Evolutionary conservation across 2,113 vertebrate species (phyloP), one percentile per base, ranked within the genome.

Genomic region (Sardina pilchardus): DNA sequence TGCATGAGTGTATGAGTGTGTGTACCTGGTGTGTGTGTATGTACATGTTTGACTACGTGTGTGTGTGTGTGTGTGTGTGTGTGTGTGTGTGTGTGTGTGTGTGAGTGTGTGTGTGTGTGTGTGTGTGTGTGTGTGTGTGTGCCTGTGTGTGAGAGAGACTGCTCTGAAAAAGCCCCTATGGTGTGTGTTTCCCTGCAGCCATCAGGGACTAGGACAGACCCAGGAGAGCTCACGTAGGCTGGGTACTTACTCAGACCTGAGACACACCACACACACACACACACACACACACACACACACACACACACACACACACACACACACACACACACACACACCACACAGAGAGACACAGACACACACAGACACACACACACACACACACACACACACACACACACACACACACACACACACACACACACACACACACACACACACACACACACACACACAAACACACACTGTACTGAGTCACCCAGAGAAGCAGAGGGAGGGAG

Each of bases 401-500:
- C n/a, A 83, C 44, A 34, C 47, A 82, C 81, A 82, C 81, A 82
- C 45, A 44, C 59, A 81, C 53, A 47, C 45, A 67, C 26, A 56
- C 30, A 56, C 26, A 83, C 45, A 36, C 48, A 83, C 82, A 83
- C 82, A 83, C 47, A 45, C 59, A 81, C 53, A 82, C 43, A 82
- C 80, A 78, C 90, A 90, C 88, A 90, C 90, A 90, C 90, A 90
- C 63, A 8, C 82, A 2, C 78, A 59, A 71, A 59, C n/a, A 59
- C 42, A 26, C 30, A 6, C 53, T 6, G 19, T 56, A 56, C 53
- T 56, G 53, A 56, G 53, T 56, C 53, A 56, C 53, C 48, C 19
- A 19, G 0, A 56, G 19, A 56, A 17, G 24, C 19, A 56, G 53
- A 56, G 53, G 19, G 53, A 56, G 53, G 21, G 53, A 56, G 53